Conservation (phyloP, 2,797 vertebrate genomes). For the Syncerus caffer region DNA sequence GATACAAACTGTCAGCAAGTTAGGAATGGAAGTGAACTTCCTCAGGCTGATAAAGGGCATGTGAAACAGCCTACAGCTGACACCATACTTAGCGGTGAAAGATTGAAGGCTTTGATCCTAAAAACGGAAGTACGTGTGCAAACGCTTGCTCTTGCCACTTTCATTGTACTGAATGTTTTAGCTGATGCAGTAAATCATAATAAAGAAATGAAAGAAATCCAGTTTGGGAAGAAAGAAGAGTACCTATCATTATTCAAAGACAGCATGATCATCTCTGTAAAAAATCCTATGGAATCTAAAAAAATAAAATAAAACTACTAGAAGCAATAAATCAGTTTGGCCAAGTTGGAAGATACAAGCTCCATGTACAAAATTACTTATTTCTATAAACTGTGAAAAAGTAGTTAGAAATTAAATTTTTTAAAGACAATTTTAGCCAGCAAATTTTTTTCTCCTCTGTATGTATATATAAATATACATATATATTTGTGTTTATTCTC, state of each 20-base stretch:
- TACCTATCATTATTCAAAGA: background rate
- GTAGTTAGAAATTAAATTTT: background rate
- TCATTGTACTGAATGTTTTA: background rate
- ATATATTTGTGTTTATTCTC: background rate
- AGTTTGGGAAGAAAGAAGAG: background rate
- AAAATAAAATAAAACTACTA: background rate
- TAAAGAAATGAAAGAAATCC: background rate
- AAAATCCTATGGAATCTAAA: background rate
- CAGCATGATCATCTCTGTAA: background rate
- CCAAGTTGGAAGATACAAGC: background rate
- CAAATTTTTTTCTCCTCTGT: constrained; percentile 9
- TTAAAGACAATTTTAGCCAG: background rate
- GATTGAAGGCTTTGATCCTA: background rate
- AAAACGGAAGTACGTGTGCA: background rate
- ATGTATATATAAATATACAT: background rate
- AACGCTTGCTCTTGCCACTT: background rate
- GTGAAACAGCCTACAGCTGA: background rate
- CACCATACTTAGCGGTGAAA: too few species aligned
- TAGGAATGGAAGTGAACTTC: background rate
- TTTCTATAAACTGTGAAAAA: background rate
- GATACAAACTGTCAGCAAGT: background rate
- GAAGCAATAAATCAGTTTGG: background rate
- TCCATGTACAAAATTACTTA: background rate
- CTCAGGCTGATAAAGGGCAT: background rate
- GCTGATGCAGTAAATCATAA: background rate